A percentile compares a stretch with the other conserved stretches of the same genome.
Conservation (phyloP, 35 echinoderm and acorn worm species). For the Nesometra sesokonis region DNA sequence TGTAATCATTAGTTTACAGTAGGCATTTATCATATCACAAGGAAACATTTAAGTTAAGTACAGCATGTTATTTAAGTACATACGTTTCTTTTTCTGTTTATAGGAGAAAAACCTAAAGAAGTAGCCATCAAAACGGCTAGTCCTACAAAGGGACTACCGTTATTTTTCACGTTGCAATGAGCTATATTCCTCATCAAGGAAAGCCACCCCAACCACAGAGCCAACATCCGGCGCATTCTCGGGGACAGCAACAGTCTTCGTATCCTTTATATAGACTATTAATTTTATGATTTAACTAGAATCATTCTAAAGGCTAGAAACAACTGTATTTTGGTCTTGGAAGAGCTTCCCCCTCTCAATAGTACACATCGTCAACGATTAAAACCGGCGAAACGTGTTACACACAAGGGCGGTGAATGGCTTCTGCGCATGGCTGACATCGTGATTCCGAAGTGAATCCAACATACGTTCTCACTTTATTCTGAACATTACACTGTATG, state of each 20-base stretch:
- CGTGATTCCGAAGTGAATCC: too few relatives aligned
- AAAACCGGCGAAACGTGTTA: background rate
- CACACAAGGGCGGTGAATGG: background rate
- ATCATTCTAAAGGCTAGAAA: too few relatives aligned
- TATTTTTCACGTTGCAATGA: background rate
- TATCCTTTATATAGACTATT: too few relatives aligned
- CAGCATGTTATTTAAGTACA: background rate
- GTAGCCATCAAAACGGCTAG: background rate
- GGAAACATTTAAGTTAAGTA: background rate
- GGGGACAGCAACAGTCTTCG: background rate
- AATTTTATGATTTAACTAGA: too few relatives aligned
- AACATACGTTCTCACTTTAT: background rate
- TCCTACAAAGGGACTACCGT: background rate
- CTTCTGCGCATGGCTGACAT: background rate
- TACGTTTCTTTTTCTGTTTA: background rate
- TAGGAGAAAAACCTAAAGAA: background rate
- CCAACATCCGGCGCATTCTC: background rate
- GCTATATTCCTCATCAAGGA: background rate
- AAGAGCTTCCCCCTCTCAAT: too few relatives aligned
- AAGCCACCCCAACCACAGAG: background rate
- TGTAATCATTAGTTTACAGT: background rate
- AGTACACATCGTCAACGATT: too few relatives aligned
- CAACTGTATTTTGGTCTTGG: too few relatives aligned
- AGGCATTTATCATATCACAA: background rate
- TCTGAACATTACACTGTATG: too few relatives aligned